Conservation (phyloP, 2,888 invertebrate species). For the Epinotia bilunana region DNA sequence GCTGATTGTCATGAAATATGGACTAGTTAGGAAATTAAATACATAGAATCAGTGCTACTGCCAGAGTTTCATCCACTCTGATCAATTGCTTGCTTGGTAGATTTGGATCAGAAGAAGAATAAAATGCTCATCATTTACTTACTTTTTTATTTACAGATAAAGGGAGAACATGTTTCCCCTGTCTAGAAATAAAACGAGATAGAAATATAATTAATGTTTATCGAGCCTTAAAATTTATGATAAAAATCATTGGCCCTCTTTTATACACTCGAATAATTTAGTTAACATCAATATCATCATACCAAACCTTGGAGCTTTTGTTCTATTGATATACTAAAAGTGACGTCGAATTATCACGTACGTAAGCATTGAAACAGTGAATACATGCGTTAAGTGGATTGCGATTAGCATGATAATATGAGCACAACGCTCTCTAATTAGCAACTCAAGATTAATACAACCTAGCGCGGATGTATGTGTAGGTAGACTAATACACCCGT, state of each 20-base stretch:
- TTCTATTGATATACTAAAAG: constrained; percentile 7
- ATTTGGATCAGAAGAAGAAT: no score
- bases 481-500: constrained; percentile 23
- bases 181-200: no score
- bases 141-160: no score
- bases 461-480: constrained; percentile 48
- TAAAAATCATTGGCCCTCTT: no score
- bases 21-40: constrained; percentile 1
- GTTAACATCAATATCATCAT: neutral
- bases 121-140: no score
- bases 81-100: neutral
- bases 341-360: constrained; percentile 30
- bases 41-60: neutral
- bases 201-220: no score
- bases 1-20: neutral
- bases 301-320: neutral
- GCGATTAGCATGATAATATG: constrained; percentile 68
- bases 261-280: neutral
- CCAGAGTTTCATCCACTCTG: neutral
- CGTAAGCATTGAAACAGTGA: constrained; percentile 44
- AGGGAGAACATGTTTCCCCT: no score
- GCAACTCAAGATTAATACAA: constrained; percentile 57
- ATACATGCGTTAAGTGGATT: constrained; percentile 55
- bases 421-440: constrained; percentile 70
- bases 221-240: no score